Conservation (phyloP, 2,888 invertebrate species). For the Macrosoma leucophasiata region DNA sequence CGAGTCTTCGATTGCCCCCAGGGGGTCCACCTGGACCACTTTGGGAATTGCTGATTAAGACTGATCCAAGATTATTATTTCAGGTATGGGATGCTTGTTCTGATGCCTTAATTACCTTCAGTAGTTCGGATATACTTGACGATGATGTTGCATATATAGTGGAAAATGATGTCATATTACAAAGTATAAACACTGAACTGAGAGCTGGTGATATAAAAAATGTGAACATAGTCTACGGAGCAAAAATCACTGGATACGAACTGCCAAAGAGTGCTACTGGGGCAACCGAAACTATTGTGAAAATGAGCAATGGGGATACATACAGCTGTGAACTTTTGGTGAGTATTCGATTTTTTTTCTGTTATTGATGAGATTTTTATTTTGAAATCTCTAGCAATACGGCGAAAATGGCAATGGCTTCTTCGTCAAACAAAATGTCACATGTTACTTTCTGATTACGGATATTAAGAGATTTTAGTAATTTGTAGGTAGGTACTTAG, state of each 20-base stretch:
- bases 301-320: conserved; percentile 78
- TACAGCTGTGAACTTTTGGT: conserved; percentile 82
- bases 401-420: too few relatives aligned
- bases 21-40: too few relatives aligned
- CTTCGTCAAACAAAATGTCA: too few relatives aligned
- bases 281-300: conserved; percentile 56
- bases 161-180: conserved; percentile 92
- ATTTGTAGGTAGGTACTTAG: too few relatives aligned
- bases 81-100: conserved; percentile 97
- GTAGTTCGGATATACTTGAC: conserved; percentile 79
- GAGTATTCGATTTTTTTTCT: conserved; percentile 46
- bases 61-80: too few relatives aligned
- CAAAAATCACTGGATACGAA: conserved; percentile 80
- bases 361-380: too few relatives aligned
- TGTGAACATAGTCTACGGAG: conserved; percentile 80
- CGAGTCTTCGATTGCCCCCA: too few relatives aligned
- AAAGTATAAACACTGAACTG: conserved; percentile 81
- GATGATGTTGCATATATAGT: conserved; percentile 92
- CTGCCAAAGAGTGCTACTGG: conserved; percentile 59
- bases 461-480: too few relatives aligned
- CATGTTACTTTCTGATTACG: too few relatives aligned
- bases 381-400: too few relatives aligned
- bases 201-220: conserved; percentile 57
- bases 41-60: too few relatives aligned
- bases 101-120: conserved; percentile 91